Conservation (phyloP, 2,113 vertebrate species). For the Tetrax tetrax region DNA sequence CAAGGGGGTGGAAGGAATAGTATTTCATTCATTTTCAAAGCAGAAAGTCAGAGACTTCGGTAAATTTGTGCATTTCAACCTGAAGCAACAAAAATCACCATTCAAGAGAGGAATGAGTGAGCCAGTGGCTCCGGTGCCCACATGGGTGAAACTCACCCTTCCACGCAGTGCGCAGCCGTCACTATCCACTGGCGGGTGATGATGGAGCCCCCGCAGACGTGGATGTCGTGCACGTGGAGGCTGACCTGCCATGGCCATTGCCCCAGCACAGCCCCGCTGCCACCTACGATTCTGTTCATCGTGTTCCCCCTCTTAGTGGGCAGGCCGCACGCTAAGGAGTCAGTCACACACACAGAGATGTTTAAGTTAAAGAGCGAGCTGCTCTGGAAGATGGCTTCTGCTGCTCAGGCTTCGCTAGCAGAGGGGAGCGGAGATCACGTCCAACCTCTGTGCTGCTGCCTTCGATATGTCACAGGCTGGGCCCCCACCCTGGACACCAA, state of each 20-base stretch:
- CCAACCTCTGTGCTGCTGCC: neutral
- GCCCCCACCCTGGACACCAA: neutral
- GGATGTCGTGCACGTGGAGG: slow-evolving; percentile 78
- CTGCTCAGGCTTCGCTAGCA: neutral
- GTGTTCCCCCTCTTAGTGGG: neutral
- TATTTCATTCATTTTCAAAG: neutral
- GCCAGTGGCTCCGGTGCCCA: rapidly evolving
- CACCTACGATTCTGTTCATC: slow-evolving; percentile 87
- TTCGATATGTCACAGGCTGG: rapidly evolving
- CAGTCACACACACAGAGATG: neutral
- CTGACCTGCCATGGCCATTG: slow-evolving; percentile 97
- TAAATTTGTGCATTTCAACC: neutral
- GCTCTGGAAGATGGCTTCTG: neutral
- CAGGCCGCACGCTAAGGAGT: slow-evolving; percentile 81
- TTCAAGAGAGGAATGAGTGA: rapidly evolving
- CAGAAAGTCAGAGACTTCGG: neutral
- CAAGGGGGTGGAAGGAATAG: neutral
- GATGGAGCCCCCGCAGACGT: slow-evolving; percentile 92
- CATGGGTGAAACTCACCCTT: slow-evolving; percentile 69
- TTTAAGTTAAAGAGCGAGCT: neutral
- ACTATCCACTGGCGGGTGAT: slow-evolving; percentile 86
- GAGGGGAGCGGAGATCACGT: rapidly evolving
- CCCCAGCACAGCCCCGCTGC: slow-evolving; percentile 71
- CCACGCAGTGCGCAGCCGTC: slow-evolving; percentile 93
- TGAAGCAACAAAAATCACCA: neutral